Percentiles rank a stretch among this genome's conserved stretches.
phyloP scores from a whole-genome alignment of 2,797 vertebrate species.

The Lagodon rhomboides region DNA sequence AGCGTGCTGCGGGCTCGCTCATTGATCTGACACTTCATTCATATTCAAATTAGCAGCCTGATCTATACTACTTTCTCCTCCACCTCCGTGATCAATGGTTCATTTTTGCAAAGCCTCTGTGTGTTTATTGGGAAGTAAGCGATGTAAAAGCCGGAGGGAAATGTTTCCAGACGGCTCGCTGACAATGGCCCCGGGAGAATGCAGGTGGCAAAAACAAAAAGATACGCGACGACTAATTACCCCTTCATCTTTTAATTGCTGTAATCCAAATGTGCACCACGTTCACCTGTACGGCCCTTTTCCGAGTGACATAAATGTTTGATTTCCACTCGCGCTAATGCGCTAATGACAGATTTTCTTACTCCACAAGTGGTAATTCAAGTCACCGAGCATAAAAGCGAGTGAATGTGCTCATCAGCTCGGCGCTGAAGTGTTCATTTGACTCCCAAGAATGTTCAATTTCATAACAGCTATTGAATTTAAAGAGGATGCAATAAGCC shows the following conservation, averaged over 20 bases:
- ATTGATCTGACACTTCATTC: constrained; percentile 72
- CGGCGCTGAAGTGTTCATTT: constrained; percentile 49
- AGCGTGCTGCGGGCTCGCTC: constrained; percentile 45
- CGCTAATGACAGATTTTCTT: constrained; percentile 64
- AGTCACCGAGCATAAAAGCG: constrained; percentile 52
- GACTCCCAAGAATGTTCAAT: constrained; percentile 65
- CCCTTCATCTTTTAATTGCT: constrained; percentile 64
- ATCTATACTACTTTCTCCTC: constrained; percentile 58
- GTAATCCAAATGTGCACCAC: constrained; percentile 41
- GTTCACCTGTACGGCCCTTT: constrained; percentile 51
- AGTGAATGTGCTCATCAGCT: constrained; percentile 51
- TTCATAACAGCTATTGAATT: constrained; percentile 66
- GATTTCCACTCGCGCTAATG: constrained; percentile 62
- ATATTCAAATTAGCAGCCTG: constrained; percentile 70
- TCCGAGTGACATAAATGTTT: constrained; percentile 63
- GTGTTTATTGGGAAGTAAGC: constrained; percentile 57
- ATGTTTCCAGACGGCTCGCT: constrained; percentile 25
- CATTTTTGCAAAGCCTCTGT: constrained; percentile 51
- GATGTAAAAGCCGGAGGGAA: constrained; percentile 29
- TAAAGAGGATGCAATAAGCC: constrained; percentile 69
- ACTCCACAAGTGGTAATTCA: constrained; percentile 57
- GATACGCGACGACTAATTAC: constrained; percentile 59
- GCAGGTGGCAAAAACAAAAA: constrained; percentile 56
- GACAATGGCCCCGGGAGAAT: constrained; percentile 26
- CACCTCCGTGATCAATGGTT: constrained; percentile 64